phyloP scores from a whole-genome alignment of 2,888 invertebrate genomes.

The Autographa pulchrina region DNA sequence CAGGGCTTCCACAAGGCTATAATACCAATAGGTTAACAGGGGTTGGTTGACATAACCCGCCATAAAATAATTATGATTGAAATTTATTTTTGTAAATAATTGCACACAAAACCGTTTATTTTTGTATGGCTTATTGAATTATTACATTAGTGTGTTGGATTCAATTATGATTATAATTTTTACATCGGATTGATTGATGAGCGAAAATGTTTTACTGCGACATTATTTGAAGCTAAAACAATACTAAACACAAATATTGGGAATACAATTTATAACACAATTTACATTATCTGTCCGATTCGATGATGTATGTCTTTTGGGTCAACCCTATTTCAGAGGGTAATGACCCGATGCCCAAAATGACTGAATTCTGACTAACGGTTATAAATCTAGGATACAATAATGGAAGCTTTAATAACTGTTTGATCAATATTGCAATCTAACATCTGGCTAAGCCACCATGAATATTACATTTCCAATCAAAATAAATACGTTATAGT shows the following conservation, averaged over 20 bases:
- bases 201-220: too few species aligned
- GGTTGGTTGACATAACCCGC: background rate
- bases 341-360: background rate
- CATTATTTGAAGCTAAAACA: too few species aligned
- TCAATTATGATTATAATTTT: too few species aligned
- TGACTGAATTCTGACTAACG: background rate
- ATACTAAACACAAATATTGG: background rate
- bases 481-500: too few species aligned
- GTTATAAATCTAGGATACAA: background rate
- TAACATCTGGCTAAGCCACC: background rate
- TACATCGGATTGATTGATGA: too few species aligned
- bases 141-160: too few species aligned
- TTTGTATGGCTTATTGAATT: too few species aligned
- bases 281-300: background rate
- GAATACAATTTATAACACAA: background rate
- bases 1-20: background rate
- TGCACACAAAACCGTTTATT: too few species aligned
- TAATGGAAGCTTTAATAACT: background rate
- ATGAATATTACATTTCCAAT: too few species aligned
- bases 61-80: background rate
- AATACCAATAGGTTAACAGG: background rate
- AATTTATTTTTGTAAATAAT: background rate
- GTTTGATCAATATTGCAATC: background rate
- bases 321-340: background rate
- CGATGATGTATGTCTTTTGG: background rate